These are phyloP conservation scores for Hyaena hyaena DNA, from an alignment of 2,113 vertebrate genomes.

Conservation along the genomic window DNA sequence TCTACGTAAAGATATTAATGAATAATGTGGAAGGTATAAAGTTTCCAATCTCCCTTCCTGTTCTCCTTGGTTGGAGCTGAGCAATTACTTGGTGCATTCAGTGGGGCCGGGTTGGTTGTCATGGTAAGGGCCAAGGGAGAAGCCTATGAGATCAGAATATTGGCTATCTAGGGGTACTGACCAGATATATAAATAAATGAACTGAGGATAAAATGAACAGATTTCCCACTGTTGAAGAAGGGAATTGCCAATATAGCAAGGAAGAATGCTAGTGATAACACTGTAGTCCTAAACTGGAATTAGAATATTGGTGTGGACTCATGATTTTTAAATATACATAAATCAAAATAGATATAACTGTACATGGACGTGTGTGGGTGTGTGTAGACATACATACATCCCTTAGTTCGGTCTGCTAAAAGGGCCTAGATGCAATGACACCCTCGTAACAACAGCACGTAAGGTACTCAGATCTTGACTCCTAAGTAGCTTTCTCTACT, in stretches of 20 bases:
- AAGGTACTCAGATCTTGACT: neutral
- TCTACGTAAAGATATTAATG: neutral
- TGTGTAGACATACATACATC: neutral
- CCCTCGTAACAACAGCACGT: neutral
- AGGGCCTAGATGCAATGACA: neutral
- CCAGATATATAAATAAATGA: neutral
- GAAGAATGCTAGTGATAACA: neutral
- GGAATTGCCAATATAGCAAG: neutral
- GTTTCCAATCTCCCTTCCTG: neutral
- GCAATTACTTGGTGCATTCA: neutral
- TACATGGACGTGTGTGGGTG: neutral
- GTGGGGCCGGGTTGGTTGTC: neutral
- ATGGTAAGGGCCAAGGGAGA: neutral
- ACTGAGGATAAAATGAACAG: neutral
- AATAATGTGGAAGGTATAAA: neutral
- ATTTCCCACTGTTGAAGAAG: neutral
- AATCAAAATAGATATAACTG: neutral
- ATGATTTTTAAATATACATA: neutral
- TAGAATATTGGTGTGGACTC: neutral
- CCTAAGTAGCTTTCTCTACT: neutral
- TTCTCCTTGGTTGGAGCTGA: neutral
- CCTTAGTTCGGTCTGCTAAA: neutral
- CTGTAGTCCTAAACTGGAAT: neutral
- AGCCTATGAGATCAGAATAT: neutral
- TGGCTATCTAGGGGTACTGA: neutral